Evolutionary conservation across 2,797 vertebrate species (phyloP).

Genomic region (Sebastes itinus): DNA sequence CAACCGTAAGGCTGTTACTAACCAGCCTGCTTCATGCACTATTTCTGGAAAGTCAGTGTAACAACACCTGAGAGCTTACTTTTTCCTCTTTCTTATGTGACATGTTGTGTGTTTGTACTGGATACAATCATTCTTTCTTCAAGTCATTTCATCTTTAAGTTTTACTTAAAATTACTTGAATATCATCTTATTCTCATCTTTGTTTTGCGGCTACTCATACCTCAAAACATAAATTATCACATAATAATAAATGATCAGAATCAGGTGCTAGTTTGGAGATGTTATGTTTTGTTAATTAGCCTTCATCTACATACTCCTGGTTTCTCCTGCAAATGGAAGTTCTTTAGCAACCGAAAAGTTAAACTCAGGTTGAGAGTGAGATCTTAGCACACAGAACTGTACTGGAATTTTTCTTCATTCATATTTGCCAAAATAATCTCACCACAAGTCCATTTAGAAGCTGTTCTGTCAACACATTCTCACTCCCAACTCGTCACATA

Average conservation of each 20-base stretch:
- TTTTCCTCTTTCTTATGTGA: not conserved
- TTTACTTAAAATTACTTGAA: not conserved
- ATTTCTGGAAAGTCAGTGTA: conserved; percentile 22
- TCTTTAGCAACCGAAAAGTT: not conserved
- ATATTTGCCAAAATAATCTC: not conserved
- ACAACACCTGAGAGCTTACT: conserved; percentile 12
- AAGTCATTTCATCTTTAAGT: not conserved
- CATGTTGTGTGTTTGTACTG: not conserved
- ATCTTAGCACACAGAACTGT: not conserved
- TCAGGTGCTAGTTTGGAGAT: not conserved
- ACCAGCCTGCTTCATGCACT: conserved; percentile 4
- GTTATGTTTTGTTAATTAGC: not conserved
- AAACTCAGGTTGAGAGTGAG: not conserved
- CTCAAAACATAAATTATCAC: not conserved
- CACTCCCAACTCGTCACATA: no score
- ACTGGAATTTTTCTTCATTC: not conserved
- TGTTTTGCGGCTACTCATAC: not conserved
- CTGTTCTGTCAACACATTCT: not conserved
- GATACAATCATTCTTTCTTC: not conserved
- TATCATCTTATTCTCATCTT: not conserved
- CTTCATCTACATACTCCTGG: not conserved
- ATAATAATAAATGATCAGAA: not conserved
- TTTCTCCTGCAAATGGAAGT: not conserved
- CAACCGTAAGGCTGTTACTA: conserved; percentile 24
- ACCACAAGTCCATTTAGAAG: not conserved